These are phyloP conservation scores for Echinops telfairi DNA, from an alignment of 2,113 vertebrate species.

Conservation along the genomic window DNA sequence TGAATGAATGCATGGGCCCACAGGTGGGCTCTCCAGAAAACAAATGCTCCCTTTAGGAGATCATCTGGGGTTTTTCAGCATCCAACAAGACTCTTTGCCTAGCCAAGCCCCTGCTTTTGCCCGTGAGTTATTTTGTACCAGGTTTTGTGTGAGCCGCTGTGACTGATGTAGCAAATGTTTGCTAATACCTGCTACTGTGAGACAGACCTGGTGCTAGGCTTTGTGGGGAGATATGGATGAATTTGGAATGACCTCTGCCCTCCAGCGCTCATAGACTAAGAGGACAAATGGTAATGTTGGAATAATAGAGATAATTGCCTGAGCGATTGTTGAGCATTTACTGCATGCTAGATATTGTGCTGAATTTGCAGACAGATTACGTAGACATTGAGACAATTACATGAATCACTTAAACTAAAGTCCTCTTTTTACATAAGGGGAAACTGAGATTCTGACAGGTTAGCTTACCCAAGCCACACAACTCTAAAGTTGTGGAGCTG, in stretches of 20 bases:
- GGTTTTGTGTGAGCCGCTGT: slow-evolving; percentile 26
- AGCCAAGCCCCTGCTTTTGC: background rate
- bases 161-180: slow-evolving; percentile 13
- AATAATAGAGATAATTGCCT: background rate
- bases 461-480: slow-evolving; percentile 1
- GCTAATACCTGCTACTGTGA: slow-evolving; percentile 5
- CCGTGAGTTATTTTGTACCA: slow-evolving; percentile 44
- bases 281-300: background rate
- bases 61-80: background rate
- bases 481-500: background rate
- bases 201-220: background rate
- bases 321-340: background rate
- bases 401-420: background rate
- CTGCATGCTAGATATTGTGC: background rate
- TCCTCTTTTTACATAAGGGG: background rate
- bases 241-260: slow-evolving; percentile 11
- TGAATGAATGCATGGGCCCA: background rate
- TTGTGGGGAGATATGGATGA: background rate
- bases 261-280: background rate
- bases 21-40: background rate
- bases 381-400: background rate
- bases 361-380: background rate
- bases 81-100: background rate
- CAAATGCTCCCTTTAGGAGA: background rate
- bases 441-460: slow-evolving; percentile 10